phyloP scores from a whole-genome alignment of 2,888 invertebrate species.

The Athalia cordata region DNA sequence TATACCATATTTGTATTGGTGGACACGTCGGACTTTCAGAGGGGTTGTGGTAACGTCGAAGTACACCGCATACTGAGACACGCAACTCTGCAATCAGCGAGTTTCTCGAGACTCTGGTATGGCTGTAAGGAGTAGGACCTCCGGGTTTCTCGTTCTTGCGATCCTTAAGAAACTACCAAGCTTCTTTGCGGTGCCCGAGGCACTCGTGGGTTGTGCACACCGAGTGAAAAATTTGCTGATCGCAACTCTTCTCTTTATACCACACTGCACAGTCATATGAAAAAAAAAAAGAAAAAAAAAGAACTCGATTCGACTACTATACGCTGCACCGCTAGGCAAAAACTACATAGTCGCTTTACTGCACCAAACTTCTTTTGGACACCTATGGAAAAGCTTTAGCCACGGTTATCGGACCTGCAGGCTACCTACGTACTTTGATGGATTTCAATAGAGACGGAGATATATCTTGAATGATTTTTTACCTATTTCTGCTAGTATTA shows the following conservation, averaged over 20 bases:
- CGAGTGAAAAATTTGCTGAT: conserved; percentile 41
- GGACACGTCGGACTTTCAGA: not conserved
- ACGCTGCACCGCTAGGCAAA: not conserved
- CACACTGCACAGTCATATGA: not conserved
- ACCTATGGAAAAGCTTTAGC: conserved; percentile 35
- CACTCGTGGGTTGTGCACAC: conserved; percentile 20
- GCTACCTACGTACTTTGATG: not conserved
- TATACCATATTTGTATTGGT: not conserved
- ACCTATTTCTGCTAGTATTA: too few species aligned
- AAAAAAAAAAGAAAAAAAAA: not conserved
- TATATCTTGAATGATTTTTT: too few species aligned
- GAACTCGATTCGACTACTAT: not conserved
- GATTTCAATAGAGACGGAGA: not conserved
- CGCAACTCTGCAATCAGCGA: conserved; percentile 40
- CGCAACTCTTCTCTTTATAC: not conserved
- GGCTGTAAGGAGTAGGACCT: conserved; percentile 11
- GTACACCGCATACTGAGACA: conserved; percentile 28
- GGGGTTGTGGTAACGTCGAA: conserved; percentile 1
- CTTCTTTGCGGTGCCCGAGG: conserved; percentile 25
- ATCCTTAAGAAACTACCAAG: not conserved
- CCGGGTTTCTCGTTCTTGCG: conserved; percentile 20
- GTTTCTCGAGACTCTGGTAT: not conserved
- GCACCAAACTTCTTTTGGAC: conserved; percentile 24
- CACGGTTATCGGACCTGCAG: conserved; percentile 15
- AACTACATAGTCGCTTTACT: conserved; percentile 17